Percentiles rank a stretch among this genome's conserved stretches.
Evolutionary conservation across 1,140 invertebrate genomes (phyloP).

Genomic region (Tachypleus tridentatus): DNA sequence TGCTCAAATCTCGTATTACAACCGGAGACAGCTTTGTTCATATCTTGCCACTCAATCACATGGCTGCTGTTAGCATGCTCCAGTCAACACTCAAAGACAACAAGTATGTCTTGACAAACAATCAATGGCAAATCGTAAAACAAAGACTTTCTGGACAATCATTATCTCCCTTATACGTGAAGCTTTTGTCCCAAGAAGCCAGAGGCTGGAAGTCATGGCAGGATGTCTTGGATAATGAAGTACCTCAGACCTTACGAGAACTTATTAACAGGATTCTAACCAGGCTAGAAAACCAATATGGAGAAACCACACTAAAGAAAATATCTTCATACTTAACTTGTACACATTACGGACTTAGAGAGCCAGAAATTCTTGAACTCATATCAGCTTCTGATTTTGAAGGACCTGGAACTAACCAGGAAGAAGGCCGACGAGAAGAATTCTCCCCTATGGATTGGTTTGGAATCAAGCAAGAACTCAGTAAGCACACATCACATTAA

Average conservation of each 20-base stretch:
- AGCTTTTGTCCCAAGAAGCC: conserved; percentile 13
- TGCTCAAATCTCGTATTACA: conserved; percentile 20
- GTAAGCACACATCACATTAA: no score
- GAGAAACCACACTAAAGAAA: conserved; percentile 18
- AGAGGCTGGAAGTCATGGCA: conserved; percentile 14
- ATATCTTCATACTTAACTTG: conserved; percentile 26
- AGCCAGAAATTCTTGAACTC: conserved; percentile 28
- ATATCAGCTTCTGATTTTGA: conserved; percentile 15
- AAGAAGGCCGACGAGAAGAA: not conserved
- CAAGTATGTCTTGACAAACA: conserved; percentile 11
- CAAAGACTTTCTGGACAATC: conserved; percentile 3
- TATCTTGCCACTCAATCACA: conserved; percentile 3
- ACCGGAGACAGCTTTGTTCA: conserved; percentile 14
- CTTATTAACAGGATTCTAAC: conserved; percentile 9
- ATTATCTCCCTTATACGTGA: conserved; percentile 16
- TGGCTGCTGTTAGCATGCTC: conserved; percentile 14
- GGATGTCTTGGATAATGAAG: not conserved
- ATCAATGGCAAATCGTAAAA: conserved; percentile 12
- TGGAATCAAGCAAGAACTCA: no score
- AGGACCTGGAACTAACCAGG: not conserved
- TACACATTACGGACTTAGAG: conserved; percentile 27
- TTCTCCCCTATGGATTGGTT: not conserved
- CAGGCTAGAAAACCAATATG: conserved; percentile 23
- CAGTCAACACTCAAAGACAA: conserved; percentile 19
- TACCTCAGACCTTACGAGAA: conserved; percentile 12